Percentiles rank a stretch among this genome's conserved stretches.
Conservation (phyloP, 1,140 invertebrate species). For the Lasioglossum baleicum region DNA sequence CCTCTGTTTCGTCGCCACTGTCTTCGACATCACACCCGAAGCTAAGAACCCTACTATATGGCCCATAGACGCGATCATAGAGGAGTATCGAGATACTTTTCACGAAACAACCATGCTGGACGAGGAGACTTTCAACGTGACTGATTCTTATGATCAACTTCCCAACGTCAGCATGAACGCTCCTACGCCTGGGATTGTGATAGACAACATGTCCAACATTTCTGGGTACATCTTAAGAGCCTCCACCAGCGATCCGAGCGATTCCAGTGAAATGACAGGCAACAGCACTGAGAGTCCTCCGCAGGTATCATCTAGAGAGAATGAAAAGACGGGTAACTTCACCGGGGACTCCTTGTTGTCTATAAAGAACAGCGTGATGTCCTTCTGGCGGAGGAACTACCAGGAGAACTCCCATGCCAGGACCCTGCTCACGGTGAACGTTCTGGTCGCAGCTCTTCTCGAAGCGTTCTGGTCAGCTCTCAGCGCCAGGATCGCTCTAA, state of each 20-base stretch:
- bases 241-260: background rate
- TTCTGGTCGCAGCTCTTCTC: constrained; percentile 82
- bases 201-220: constrained; percentile 40
- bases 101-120: background rate
- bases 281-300: background rate
- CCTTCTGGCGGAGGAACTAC: constrained; percentile 28
- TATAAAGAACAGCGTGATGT: constrained; percentile 4
- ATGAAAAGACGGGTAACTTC: background rate
- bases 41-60: constrained; percentile 22
- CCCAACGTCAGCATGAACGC: background rate
- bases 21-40: constrained; percentile 58
- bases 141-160: background rate
- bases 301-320: background rate
- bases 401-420: constrained; percentile 10
- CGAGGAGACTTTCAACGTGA: background rate
- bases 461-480: constrained; percentile 83
- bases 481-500: constrained; percentile 81
- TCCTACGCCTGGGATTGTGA: constrained; percentile 10
- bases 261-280: too few relatives aligned
- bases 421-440: constrained; percentile 80
- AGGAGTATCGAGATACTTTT: background rate
- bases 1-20: constrained; percentile 60
- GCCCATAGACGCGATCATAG: constrained; percentile 47
- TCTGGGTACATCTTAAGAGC: constrained; percentile 32
- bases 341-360: constrained; percentile 18